Evolutionary conservation across 2,797 vertebrate genomes (phyloP).

Genomic region (Hyperoplus lanceolatus): DNA sequence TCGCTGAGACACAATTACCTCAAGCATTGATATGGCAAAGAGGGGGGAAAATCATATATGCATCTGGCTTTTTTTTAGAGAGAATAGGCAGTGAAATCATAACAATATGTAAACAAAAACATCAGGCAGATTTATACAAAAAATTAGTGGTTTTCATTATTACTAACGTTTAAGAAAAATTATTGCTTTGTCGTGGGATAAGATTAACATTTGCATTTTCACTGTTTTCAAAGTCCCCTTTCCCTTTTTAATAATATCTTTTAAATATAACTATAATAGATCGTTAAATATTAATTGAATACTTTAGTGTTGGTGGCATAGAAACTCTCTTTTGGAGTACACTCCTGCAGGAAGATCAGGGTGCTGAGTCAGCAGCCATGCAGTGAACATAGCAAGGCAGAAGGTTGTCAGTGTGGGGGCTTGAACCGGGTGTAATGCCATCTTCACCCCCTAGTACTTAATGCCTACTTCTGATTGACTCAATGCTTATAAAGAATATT

Average conservation of each 20-base stretch:
- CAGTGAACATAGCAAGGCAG: constrained; percentile 58
- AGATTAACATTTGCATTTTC: constrained; percentile 30
- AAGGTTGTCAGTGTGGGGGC: constrained; percentile 4
- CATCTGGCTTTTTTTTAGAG: constrained; percentile 26
- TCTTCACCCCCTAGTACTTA: constrained; percentile 15
- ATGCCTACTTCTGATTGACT: constrained; percentile 31
- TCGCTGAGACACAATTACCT: constrained; percentile 62
- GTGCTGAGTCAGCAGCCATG: constrained; percentile 48
- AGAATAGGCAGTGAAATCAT: constrained; percentile 56
- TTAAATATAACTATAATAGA: constrained; percentile 32
- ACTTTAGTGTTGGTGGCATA: constrained; percentile 40
- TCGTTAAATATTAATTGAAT: constrained; percentile 28
- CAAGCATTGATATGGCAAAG: constrained; percentile 52
- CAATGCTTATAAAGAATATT: constrained; percentile 36
- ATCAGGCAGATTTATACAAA: constrained; percentile 55
- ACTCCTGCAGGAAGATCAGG: constrained; percentile 26
- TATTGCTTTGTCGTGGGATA: constrained; percentile 16
- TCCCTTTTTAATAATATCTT: constrained; percentile 36
- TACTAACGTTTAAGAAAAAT: neutral
- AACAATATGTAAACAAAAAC: constrained; percentile 72
- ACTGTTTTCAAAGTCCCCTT: constrained; percentile 23
- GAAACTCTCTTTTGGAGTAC: constrained; percentile 28
- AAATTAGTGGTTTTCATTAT: constrained; percentile 15
- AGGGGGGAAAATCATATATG: constrained; percentile 49
- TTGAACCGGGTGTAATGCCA: constrained; percentile 16